Conservation (phyloP, 92 coral and sea anemone species). For the Porites divaricata region DNA sequence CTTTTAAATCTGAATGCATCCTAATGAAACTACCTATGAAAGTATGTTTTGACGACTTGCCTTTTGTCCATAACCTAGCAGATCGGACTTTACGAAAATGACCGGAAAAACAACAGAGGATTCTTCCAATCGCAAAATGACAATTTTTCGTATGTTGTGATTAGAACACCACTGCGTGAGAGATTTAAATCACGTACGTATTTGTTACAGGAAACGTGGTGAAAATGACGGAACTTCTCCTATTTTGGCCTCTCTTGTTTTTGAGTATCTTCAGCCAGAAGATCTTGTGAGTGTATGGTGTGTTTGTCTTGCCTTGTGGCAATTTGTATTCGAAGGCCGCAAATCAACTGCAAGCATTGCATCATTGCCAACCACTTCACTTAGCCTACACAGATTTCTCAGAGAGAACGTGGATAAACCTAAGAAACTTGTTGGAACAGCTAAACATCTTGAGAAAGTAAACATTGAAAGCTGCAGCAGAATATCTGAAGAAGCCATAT, state of each 20-base stretch:
- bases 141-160: background rate
- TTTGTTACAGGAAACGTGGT: background rate
- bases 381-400: conserved; percentile 24
- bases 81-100: background rate
- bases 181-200: conserved; percentile 7
- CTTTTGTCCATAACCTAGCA: conserved; percentile 3
- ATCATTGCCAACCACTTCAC: conserved; percentile 4
- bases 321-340: conserved; percentile 17
- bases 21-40: background rate
- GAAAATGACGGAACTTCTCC: conserved; percentile 11
- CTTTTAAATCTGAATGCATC: background rate
- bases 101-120: conserved; percentile 19
- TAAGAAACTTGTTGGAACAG: background rate
- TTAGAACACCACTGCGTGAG: background rate
- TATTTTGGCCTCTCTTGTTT: conserved; percentile 17
- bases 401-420: background rate
- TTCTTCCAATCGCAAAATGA: conserved; percentile 21
- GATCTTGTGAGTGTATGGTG: conserved; percentile 13
- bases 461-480: conserved; percentile 14
- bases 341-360: conserved; percentile 13
- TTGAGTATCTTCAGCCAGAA: conserved; percentile 28
- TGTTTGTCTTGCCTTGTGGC: conserved; percentile 31
- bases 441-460: conserved; percentile 12
- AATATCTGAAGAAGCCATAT: conserved; percentile 17
- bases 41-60: conserved; percentile 4